Conservation (phyloP, 1,140 invertebrate species). For the Pollicipes pollicipes region DNA sequence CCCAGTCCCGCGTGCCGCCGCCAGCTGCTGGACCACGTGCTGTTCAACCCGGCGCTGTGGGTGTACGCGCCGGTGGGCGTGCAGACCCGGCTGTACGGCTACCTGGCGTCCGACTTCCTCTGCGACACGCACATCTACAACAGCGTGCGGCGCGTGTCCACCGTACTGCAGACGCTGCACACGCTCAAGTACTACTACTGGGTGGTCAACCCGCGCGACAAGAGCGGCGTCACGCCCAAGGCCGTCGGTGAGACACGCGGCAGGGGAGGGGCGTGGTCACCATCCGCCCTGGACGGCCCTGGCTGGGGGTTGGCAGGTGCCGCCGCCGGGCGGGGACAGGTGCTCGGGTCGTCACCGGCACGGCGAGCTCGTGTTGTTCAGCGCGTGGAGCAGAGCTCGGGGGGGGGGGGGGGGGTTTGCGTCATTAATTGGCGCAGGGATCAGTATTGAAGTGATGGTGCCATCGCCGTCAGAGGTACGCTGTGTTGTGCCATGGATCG, state of each 20-base stretch:
- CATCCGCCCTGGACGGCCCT: too few relatives aligned
- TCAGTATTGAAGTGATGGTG: too few relatives aligned
- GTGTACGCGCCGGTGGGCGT: conserved; percentile 90
- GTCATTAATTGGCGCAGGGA: too few relatives aligned
- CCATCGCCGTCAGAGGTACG: too few relatives aligned
- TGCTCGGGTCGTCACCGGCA: neutral
- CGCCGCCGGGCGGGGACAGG: neutral
- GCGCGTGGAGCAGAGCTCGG: too few relatives aligned
- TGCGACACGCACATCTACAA: conserved; percentile 94
- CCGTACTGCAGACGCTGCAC: conserved; percentile 93
- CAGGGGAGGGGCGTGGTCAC: neutral
- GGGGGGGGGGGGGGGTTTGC: too few relatives aligned
- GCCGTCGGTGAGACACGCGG: conserved; percentile 55
- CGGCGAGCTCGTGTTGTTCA: neutral
- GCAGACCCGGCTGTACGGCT: conserved; percentile 91
- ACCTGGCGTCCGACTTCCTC: conserved; percentile 92
- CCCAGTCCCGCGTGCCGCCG: conserved; percentile 33
- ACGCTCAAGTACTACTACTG: conserved; percentile 98
- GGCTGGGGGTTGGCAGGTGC: too few relatives aligned
- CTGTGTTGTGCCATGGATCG: too few relatives aligned
- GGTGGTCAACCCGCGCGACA: conserved; percentile 85
- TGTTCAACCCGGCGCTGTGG: conserved; percentile 98
- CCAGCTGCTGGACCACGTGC: conserved; percentile 94
- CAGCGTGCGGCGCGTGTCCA: conserved; percentile 87
- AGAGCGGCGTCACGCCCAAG: conserved; percentile 87